phyloP scores from a whole-genome alignment of 2,113 vertebrate genomes.

The Papio anubis region DNA sequence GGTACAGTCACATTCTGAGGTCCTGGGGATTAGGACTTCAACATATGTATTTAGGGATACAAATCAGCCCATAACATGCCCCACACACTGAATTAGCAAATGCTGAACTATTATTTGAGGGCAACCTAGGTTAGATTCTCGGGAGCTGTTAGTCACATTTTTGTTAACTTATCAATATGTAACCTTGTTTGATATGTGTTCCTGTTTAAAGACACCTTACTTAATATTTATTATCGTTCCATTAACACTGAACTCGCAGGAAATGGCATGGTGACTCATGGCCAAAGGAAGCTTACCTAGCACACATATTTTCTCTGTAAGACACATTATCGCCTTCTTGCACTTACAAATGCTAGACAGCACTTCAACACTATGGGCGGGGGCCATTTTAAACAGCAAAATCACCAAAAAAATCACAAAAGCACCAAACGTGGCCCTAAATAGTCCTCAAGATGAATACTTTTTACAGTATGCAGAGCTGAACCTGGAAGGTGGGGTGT shows the following conservation, averaged over 20 bases:
- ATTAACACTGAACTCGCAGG: background rate
- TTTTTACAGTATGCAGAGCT: background rate
- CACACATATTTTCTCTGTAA: background rate
- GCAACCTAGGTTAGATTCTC: background rate
- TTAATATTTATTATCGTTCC: background rate
- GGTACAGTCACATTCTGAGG: background rate
- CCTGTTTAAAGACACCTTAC: background rate
- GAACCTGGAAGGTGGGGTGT: background rate
- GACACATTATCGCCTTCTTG: background rate
- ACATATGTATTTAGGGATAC: background rate
- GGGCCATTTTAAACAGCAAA: background rate
- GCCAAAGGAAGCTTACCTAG: background rate
- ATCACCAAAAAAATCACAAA: background rate
- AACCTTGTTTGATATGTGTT: background rate
- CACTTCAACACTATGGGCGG: background rate
- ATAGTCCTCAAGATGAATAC: background rate
- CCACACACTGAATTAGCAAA: background rate
- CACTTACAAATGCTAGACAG: background rate
- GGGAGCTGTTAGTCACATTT: background rate
- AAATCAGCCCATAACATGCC: background rate
- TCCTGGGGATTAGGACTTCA: background rate
- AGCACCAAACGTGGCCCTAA: background rate
- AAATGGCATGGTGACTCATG: background rate
- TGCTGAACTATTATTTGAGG: background rate
- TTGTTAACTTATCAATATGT: background rate